Base-by-base conservation (phyloP, 64 coral and sea anemone species). In the Exaiptasia diaphana region DNA sequence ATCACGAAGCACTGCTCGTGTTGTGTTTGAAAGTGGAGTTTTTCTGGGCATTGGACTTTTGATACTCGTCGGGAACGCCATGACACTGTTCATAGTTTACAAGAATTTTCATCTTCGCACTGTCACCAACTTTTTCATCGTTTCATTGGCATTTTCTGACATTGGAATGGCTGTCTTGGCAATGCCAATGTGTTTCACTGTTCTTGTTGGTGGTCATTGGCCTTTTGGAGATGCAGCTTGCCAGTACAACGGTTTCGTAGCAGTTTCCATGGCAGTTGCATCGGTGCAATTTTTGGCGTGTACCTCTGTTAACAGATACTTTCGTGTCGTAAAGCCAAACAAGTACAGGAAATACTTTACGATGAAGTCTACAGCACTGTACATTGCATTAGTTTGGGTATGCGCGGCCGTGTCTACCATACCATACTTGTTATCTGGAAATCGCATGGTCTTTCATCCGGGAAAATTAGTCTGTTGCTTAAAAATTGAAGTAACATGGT, bases 291-390 rank as follows among this genome's bases (percentile, higher is more conserved):
- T 64, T 7, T 52, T 91, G 13, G 54, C 82, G 27, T 57, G 75
- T 53, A 92, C 74, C 41, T 74, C 90, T 8, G 75, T 81, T 22
- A 92, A 92, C 40, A 28, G 90, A 13, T 92, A 86, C 68, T 92
- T 78, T 42, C 82, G 83, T 0, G 68, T 92, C 1, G 90, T 92
- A 2, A 86, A 37, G 20, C 41, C 75, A 24, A 30, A 29, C n/a
- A 58, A 81, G 40, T 92, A 92, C 22, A 44, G 54, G 41, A 50
- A 39, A 8, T 86, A 79, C 48, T 92, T 92, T 65, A 86, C 82
- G 2, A 50, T 30, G n/a, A 71, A 55, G 24, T 64, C 67, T 2
- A 73, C 75, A 30, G 80, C 50, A 2, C 24, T 79, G 22, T 59
- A 78, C 37, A 85, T 92, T 64, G 3, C 56, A 5, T 49, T 59